phyloP scores from a whole-genome alignment of 2,888 invertebrate genomes.

The Glomeris marginata region DNA sequence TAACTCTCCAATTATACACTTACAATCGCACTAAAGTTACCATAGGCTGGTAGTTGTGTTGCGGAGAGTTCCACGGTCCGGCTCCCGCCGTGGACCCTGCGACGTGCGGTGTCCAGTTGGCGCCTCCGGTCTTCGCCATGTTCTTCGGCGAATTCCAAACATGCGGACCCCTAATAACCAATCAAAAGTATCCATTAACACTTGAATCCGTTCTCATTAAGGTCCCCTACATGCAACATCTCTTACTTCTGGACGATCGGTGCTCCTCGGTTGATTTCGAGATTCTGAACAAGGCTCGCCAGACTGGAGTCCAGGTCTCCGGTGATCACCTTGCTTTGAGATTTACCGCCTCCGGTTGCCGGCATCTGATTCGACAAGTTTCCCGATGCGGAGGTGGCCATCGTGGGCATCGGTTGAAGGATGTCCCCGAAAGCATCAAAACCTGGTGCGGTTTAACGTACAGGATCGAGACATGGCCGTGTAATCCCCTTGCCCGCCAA shows the following conservation, averaged over 20 bases:
- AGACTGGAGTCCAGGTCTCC: constrained; percentile 89
- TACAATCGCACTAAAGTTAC: not conserved
- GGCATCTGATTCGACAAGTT: not conserved
- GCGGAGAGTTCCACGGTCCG: constrained; percentile 14
- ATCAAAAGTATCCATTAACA: not conserved
- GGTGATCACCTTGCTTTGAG: constrained; percentile 54
- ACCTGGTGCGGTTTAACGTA: constrained; percentile 31
- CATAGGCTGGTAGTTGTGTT: constrained; percentile 15
- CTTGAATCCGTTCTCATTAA: not conserved
- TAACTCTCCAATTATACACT: not conserved
- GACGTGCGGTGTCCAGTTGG: constrained; percentile 62
- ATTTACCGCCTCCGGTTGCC: not conserved
- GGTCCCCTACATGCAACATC: not conserved
- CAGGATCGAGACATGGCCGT: not conserved
- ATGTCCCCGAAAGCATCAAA: constrained; percentile 61
- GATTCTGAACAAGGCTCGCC: constrained; percentile 82
- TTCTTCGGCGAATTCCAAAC: constrained; percentile 77
- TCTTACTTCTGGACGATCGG: constrained; percentile 16
- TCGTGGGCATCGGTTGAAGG: constrained; percentile 41
- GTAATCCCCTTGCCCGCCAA: not conserved
- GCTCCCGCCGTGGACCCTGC: constrained; percentile 13
- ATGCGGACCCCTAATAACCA: constrained; percentile 53
- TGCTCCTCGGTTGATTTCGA: constrained; percentile 35
- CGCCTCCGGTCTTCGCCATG: constrained; percentile 55
- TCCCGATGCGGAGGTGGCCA: constrained; percentile 14